Conservation (phyloP, 1,140 invertebrate genomes). For the Sweltsa coloradensis region DNA sequence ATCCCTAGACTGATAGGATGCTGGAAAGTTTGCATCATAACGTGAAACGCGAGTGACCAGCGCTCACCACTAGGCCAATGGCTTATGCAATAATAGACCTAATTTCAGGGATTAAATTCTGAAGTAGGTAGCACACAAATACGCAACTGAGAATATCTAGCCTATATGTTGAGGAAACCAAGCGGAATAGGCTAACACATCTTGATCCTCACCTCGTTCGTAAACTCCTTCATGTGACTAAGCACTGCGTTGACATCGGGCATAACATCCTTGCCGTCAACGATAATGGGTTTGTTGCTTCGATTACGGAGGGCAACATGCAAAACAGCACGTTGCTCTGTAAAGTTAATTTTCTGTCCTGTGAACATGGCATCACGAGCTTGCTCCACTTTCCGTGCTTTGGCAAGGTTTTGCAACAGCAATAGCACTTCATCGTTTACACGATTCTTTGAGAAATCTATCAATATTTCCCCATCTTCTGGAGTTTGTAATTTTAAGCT, state of each 20-base stretch:
- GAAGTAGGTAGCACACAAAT: neutral
- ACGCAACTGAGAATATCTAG: slow-evolving; percentile 5
- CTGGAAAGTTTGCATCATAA: too few relatives aligned
- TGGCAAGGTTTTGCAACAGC: slow-evolving; percentile 72
- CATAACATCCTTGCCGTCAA: slow-evolving; percentile 89
- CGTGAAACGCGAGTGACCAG: too few relatives aligned
- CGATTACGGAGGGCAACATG: slow-evolving; percentile 90
- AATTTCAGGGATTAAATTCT: too few relatives aligned
- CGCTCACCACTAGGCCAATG: too few relatives aligned
- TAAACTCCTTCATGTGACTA: slow-evolving; percentile 91
- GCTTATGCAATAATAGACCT: too few relatives aligned
- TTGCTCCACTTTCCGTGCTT: slow-evolving; percentile 66
- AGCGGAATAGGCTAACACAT: too few relatives aligned
- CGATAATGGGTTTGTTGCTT: slow-evolving; percentile 58
- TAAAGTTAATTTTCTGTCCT: slow-evolving; percentile 95
- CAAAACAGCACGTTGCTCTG: slow-evolving; percentile 89
- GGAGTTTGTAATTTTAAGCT: slow-evolving; percentile 64
- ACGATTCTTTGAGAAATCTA: slow-evolving; percentile 96
- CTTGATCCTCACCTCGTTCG: slow-evolving; percentile 48
- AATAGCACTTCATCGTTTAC: slow-evolving; percentile 65
- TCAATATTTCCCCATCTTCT: slow-evolving; percentile 73
- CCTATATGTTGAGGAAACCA: too few relatives aligned
- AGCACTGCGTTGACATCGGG: slow-evolving; percentile 86
- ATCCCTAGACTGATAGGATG: too few relatives aligned
- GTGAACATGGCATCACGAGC: slow-evolving; percentile 87